Evolutionary conservation across 1,140 invertebrate genomes (phyloP), one percentile per base, ranked within the genome.

Genomic region (Onthophagus taurus): DNA sequence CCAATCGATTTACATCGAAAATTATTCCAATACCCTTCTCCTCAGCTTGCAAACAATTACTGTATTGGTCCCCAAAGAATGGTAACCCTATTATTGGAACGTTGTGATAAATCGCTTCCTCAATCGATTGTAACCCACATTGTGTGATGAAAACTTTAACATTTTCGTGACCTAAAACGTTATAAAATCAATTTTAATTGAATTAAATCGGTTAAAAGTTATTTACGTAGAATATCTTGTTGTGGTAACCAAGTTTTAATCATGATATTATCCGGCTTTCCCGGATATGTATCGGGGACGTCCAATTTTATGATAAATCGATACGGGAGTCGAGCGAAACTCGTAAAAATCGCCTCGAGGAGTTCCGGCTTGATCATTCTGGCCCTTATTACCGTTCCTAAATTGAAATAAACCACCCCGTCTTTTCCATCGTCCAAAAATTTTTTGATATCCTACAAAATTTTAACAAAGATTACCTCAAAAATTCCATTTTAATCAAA

Each of bases 341-440:
- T 66, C 4, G 64, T 48, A 34, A 77, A 65, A 24, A 78, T 65
- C 16, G 61, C 53, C 5, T 66, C 43, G 2, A 71, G 53, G 7
- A 62, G 70, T 2, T 69, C 57, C 3, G 45, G 47, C 0, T 70
- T 68, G 21, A 76, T 63, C 2, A 69, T 68, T 41, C 68, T 64
- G 17, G 73, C 73, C 41, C 70, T 65, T 0, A 76, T 63, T 62
- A 75, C 76, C 0, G 54, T 47, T 48, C 74, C 74, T 24, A 76
- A 51, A 48, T 69, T 75, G 26, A 77, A 72, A 45, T 66, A 76
- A 12, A 77, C 66, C 19, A 67, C 72, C 2, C 75, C 75, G 44
- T 73, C 48, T 13, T 48, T 54, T 2, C 70, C 65, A 1, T 48
- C 57, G 34, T 70, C 66, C 18, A 71, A 37, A 24, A 65, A 67